A percentile compares a stretch with the other conserved stretches of the same genome.
Conservation (phyloP, 2,113 vertebrate species). For the Corapipo altera region DNA sequence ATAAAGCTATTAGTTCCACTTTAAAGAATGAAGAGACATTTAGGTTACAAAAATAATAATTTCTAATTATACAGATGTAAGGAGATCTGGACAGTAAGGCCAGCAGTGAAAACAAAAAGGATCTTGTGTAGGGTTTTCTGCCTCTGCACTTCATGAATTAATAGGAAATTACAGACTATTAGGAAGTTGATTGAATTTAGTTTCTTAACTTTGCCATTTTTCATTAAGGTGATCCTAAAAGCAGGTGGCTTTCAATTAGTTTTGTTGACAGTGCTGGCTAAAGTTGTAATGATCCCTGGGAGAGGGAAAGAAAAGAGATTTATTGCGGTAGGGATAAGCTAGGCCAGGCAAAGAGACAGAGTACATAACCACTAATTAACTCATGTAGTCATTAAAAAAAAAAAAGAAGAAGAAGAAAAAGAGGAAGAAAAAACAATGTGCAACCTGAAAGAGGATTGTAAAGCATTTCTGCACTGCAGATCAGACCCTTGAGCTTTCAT, state of each 20-base stretch:
- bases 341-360: conserved; percentile 55
- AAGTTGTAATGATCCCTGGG: conserved; percentile 64
- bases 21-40: conserved; percentile 3
- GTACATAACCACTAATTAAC: conserved; percentile 65
- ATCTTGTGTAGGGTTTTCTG: not conserved
- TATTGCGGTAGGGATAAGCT: conserved; percentile 27
- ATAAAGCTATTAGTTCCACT: not conserved
- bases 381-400: conserved; percentile 4
- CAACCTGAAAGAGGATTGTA: conserved; percentile 43
- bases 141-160: conserved; percentile 34
- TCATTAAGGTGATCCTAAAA: conserved; percentile 53
- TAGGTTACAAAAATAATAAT: conserved; percentile 4
- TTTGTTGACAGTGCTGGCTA: conserved; percentile 48
- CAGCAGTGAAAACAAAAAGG: not conserved
- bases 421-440: conserved; percentile 32
- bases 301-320: conserved; percentile 21
- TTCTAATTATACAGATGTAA: conserved; percentile 24
- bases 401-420: not conserved
- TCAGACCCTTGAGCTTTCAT: conserved; percentile 45
- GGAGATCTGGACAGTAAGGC: not conserved
- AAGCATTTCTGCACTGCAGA: conserved; percentile 48
- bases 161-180: conserved; percentile 39
- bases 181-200: conserved; percentile 47
- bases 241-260: conserved; percentile 59
- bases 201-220: conserved; percentile 46